A percentile compares a stretch with the other conserved stretches of the same genome.
Conservation (phyloP, 2,888 invertebrate genomes). For the Acronicta psi region DNA sequence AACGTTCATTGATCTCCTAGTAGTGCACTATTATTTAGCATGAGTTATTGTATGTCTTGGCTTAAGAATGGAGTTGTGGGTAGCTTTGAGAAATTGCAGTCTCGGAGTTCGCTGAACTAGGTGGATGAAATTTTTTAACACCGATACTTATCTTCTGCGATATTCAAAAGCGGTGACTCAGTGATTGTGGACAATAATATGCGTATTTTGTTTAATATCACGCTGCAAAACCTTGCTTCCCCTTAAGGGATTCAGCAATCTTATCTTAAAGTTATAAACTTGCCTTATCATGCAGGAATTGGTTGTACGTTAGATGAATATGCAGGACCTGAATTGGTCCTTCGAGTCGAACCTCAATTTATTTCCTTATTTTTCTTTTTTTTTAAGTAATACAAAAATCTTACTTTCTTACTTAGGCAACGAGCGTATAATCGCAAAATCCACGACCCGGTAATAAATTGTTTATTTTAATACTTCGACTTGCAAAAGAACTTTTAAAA, state of each 20-base stretch:
- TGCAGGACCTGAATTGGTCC: too few species aligned
- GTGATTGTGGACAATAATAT: constrained; percentile 8
- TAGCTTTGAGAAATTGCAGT: constrained; percentile 5
- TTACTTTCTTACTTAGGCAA: background rate
- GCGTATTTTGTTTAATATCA: background rate
- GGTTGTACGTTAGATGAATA: background rate
- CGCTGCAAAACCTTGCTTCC: constrained; percentile 2
- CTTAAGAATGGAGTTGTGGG: constrained; percentile 14
- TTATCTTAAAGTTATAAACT: constrained; percentile 13
- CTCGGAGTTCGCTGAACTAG: constrained; percentile 25
- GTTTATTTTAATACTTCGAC: constrained; percentile 3
- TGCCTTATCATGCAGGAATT: background rate
- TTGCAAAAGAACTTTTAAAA: constrained; percentile 24
- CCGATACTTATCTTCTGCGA: constrained; percentile 10
- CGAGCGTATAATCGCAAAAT: background rate
- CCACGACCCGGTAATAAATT: constrained; percentile 13
- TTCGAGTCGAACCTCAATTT: constrained; percentile 14
- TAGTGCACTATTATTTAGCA: constrained; percentile 49
- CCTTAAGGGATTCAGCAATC: background rate
- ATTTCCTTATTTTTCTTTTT: background rate
- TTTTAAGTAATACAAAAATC: background rate
- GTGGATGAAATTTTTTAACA: constrained; percentile 14
- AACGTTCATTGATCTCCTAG: constrained; percentile 67
- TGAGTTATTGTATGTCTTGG: constrained; percentile 35
- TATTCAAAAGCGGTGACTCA: constrained; percentile 11